A percentile compares a stretch with the other conserved stretches of the same genome.
These are phyloP conservation scores for Puma concolor DNA, from an alignment of 2,113 vertebrate species.

Conservation along the genomic window DNA sequence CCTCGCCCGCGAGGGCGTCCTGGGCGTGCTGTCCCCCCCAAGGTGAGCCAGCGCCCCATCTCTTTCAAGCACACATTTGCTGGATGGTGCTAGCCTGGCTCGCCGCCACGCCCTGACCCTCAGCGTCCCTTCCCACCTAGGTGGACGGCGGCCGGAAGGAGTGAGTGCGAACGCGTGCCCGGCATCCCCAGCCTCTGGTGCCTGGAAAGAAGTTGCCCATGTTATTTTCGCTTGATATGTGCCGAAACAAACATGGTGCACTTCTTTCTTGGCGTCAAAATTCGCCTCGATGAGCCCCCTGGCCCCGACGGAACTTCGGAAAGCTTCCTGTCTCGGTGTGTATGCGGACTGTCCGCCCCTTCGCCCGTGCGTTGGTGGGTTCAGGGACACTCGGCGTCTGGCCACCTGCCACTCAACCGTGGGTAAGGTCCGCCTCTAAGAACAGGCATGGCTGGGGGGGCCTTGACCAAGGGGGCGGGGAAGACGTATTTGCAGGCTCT, in stretches of 20 bases:
- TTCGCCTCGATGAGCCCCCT: not conserved
- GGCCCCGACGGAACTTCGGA: fast-evolving
- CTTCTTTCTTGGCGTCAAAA: slow-evolving; percentile 78
- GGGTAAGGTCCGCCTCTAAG: fast-evolving
- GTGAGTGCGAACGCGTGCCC: fast-evolving
- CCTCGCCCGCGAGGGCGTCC: fast-evolving
- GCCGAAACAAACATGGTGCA: slow-evolving; percentile 84
- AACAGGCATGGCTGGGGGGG: fast-evolving
- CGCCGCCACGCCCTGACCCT: fast-evolving
- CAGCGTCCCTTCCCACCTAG: not conserved
- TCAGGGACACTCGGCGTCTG: fast-evolving
- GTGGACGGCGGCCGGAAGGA: not conserved
- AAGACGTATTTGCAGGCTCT: fast-evolving
- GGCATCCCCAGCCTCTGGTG: not conserved
- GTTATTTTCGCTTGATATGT: slow-evolving; percentile 79
- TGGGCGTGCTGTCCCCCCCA: fast-evolving
- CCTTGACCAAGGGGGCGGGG: not conserved
- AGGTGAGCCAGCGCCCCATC: fast-evolving
- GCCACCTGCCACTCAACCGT: fast-evolving
- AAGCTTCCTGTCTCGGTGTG: not conserved
- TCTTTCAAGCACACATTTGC: fast-evolving
- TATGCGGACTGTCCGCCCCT: fast-evolving
- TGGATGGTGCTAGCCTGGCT: fast-evolving
- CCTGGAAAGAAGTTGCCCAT: slow-evolving; percentile 78
- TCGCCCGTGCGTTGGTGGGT: fast-evolving